These are phyloP conservation scores for Lamproptera curius DNA, from an alignment of 2,888 invertebrate genomes.

Conservation along the genomic window DNA sequence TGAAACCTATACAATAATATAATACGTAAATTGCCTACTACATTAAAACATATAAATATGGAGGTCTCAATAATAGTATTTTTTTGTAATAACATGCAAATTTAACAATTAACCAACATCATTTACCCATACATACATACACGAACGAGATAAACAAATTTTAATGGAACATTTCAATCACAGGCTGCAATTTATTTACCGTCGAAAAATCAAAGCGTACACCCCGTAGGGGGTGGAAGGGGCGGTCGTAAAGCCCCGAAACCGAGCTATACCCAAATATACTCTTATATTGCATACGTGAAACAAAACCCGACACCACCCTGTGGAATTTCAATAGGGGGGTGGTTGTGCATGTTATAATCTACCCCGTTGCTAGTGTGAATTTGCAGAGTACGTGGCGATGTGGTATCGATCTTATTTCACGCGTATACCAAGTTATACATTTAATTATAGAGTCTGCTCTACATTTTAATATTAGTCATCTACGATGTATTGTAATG, in stretches of 20 bases:
- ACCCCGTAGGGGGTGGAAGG: constrained; percentile 25
- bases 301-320: constrained; percentile 46
- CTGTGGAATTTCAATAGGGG: constrained; percentile 41
- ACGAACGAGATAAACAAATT: neutral
- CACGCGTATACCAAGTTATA: neutral
- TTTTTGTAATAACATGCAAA: too few species aligned
- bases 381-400: constrained; percentile 29
- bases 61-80: too few species aligned
- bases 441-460: too few species aligned
- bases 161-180: constrained; percentile 18
- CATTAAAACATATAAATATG: too few species aligned
- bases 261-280: constrained; percentile 60
- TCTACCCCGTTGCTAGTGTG: constrained; percentile 43
- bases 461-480: too few species aligned
- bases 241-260: constrained; percentile 34
- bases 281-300: constrained; percentile 71
- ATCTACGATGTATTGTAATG: neutral
- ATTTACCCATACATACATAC: too few species aligned
- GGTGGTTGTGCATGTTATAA: constrained; percentile 69
- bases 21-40: too few species aligned
- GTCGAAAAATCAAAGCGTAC: constrained; percentile 62
- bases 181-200: constrained; percentile 42
- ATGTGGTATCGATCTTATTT: constrained; percentile 40
- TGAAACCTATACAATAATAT: too few species aligned
- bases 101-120: too few species aligned